Percentiles rank a stretch among this genome's conserved stretches.
Evolutionary conservation across 2,113 vertebrate species (phyloP).

Genomic region (Lepus timidus): DNA sequence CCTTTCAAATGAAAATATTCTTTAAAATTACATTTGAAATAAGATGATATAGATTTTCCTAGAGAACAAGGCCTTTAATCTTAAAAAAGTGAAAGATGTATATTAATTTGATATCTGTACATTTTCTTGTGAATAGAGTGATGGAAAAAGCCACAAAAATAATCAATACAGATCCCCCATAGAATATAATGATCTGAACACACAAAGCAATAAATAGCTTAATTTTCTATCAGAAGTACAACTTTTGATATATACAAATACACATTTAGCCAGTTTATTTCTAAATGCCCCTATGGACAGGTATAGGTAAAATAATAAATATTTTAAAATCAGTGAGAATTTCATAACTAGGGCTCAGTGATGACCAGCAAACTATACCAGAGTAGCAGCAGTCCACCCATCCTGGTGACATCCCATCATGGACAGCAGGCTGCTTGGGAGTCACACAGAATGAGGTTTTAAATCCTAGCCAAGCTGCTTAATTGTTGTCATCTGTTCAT

Average conservation of each 20-base stretch:
- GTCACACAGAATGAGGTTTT: not conserved
- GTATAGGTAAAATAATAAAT: not conserved
- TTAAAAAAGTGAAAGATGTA: not conserved
- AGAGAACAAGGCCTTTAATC: not conserved
- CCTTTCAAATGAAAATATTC: not conserved
- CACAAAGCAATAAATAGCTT: not conserved
- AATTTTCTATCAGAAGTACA: not conserved
- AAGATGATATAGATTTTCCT: constrained; percentile 25
- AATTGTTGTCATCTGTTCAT: not conserved
- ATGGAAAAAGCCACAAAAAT: constrained; percentile 33
- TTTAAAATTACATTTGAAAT: constrained; percentile 35
- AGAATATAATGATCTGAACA: not conserved
- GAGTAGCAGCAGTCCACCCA: not conserved
- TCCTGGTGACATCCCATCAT: too few relatives aligned
- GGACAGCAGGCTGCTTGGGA: not conserved
- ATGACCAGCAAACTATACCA: not conserved
- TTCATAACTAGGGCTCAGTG: not conserved
- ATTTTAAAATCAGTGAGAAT: constrained; percentile 2
- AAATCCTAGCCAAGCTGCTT: not conserved
- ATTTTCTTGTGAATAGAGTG: not conserved
- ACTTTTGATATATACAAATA: not conserved
- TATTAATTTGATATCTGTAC: not conserved
- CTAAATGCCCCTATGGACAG: not conserved
- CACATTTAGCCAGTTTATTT: not conserved
- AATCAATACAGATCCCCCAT: not conserved